Evolutionary conservation across 2,888 invertebrate genomes (phyloP).

Genomic region (Melanostoma scalare): DNA sequence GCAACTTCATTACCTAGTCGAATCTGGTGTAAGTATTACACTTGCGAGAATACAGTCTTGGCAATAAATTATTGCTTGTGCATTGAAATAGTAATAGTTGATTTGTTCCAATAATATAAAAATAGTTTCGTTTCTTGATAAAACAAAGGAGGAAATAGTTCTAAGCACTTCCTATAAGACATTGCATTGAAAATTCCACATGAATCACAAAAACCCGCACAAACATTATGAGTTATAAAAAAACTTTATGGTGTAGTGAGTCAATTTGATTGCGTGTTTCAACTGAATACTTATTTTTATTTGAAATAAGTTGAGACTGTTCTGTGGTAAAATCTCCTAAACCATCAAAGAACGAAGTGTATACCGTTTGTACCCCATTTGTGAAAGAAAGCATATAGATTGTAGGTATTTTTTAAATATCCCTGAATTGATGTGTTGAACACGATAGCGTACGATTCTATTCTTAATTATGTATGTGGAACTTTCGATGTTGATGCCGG

Average conservation of each 20-base stretch:
- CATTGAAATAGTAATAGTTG: slow-evolving; percentile 24
- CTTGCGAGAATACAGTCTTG: slow-evolving; percentile 5
- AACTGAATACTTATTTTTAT: too few relatives aligned
- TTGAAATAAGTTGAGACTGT: too few relatives aligned
- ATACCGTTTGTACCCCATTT: too few relatives aligned
- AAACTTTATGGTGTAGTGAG: slow-evolving; percentile 1
- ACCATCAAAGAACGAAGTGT: too few relatives aligned
- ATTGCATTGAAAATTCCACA: not conserved
- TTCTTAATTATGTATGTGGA: too few relatives aligned
- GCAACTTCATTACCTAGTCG: slow-evolving; percentile 31
- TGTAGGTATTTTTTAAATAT: too few relatives aligned
- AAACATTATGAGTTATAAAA: not conserved
- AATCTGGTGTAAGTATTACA: not conserved
- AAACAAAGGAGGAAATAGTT: not conserved
- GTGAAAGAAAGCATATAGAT: too few relatives aligned
- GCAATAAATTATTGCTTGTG: slow-evolving; percentile 33
- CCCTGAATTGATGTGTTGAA: too few relatives aligned
- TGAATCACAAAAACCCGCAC: not conserved
- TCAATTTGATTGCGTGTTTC: not conserved
- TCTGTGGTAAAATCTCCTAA: too few relatives aligned
- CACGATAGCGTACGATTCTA: too few relatives aligned
- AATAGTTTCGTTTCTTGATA: too few relatives aligned
- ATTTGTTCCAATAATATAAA: slow-evolving; percentile 12
- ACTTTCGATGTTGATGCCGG: too few relatives aligned
- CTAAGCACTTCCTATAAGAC: not conserved